phyloP scores from a whole-genome alignment of 1,140 invertebrate genomes.

The Daktulosphaira vitifoliae region DNA sequence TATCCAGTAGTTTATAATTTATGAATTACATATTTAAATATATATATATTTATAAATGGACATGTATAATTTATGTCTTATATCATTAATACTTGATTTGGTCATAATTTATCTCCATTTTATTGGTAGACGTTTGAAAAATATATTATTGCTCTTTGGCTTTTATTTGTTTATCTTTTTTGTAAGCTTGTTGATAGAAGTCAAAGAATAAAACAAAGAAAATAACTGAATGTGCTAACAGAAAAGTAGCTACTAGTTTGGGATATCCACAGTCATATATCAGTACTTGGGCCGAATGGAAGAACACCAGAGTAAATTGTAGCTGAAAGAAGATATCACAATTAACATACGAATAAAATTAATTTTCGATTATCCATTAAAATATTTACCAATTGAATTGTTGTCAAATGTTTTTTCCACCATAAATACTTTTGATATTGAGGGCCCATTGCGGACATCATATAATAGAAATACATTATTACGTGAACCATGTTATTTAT shows the following conservation, averaged over 20 bases:
- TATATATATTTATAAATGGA: slow-evolving; percentile 5
- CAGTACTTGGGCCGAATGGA: slow-evolving; percentile 64
- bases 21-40: neutral
- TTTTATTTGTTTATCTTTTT: slow-evolving; percentile 35
- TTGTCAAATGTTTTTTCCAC: slow-evolving; percentile 93
- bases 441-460: slow-evolving; percentile 82
- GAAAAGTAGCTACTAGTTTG: slow-evolving; percentile 60
- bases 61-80: too few species aligned
- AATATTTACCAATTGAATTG: slow-evolving; percentile 77
- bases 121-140: too few species aligned
- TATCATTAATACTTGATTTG: neutral
- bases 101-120: too few species aligned
- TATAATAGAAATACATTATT: slow-evolving; percentile 91
- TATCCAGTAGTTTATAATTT: too few species aligned
- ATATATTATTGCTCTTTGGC: slow-evolving; percentile 13
- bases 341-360: neutral
- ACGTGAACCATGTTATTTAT: slow-evolving; percentile 91
- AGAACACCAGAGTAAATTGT: slow-evolving; percentile 68
- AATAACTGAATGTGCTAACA: slow-evolving; percentile 77
- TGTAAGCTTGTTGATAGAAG: slow-evolving; percentile 80
- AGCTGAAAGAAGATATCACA: slow-evolving; percentile 47
- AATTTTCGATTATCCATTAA: too few species aligned
- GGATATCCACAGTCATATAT: slow-evolving; percentile 67
- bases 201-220: slow-evolving; percentile 86
- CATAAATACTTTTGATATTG: slow-evolving; percentile 84